Evolutionary conservation across 92 coral and sea anemone species (phyloP), one percentile per base, ranked within the genome.

Genomic region (Pocillopora meandrina): DNA sequence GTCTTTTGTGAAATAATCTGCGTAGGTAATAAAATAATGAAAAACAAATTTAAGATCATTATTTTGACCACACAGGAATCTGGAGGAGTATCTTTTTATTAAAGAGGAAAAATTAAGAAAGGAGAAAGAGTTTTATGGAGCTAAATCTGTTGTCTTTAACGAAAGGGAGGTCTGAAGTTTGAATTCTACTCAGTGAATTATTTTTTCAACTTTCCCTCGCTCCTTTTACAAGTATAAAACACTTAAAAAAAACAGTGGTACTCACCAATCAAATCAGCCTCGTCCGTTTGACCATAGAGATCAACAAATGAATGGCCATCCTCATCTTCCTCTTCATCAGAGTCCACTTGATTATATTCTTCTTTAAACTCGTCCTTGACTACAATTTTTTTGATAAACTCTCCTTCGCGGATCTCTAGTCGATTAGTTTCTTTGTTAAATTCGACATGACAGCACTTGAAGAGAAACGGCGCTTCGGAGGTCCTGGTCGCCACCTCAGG

Each of bases 401-500:
- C 77, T 47, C 61, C 77, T 55, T 47, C 23, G 62, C 33, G 15
- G 34, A 73, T 55, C 23, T 73, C 77, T 62, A 73, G 61, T 55
- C 60, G 77, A 55, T 73, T 73, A 16, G 19, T 20, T 73, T 73
- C 77, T 20, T 73, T 55, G 42, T 73, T 55, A 34, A 52, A 73
- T 0, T 18, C 62, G 19, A 73, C 77, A 11, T 19, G 77, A 62
- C 62, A 52, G 18, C 77, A 73, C n/a, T 73, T 73, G 77, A 73
- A 73, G 10, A 73, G 77, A 55, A 73, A 55, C 56, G 77, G 69
- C 10, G 56, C 81, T 1, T 49, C 26, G 13, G 56, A 8, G 56
- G 64, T 61, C 15, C 81, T 61, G 17, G 68, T 59, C 16, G 70
- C 81, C 36, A 76, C n/a, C 47, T 61, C 65, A 33, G 81, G 62